These are phyloP conservation scores for Condylura cristata DNA, from an alignment of 2,113 vertebrate species.

Conservation along the genomic window DNA sequence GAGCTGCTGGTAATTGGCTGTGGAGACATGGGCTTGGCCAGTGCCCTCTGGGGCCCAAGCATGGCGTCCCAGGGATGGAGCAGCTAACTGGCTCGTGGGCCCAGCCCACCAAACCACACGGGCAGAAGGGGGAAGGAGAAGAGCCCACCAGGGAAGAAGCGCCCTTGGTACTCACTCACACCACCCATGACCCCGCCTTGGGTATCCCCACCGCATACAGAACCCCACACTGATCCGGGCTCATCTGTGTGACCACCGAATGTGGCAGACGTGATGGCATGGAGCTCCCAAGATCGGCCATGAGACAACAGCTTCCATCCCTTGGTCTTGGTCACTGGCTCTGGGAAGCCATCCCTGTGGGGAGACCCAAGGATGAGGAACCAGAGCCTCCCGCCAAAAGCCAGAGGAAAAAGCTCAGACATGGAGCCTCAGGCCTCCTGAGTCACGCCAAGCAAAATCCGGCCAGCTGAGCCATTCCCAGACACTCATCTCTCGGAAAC, in stretches of 20 bases:
- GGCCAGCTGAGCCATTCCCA: not conserved
- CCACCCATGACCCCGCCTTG: not conserved
- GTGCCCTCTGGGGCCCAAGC: not conserved
- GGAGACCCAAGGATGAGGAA: not conserved
- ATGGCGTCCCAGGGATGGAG: not conserved
- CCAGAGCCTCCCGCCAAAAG: not conserved
- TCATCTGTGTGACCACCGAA: not conserved
- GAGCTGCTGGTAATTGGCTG: not conserved
- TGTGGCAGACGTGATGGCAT: fast-evolving
- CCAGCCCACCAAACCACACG: not conserved
- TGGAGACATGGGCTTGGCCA: not conserved
- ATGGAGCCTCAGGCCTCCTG: too few relatives aligned
- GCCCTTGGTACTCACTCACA: too few relatives aligned
- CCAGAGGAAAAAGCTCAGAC: too few relatives aligned
- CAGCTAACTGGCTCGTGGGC: not conserved
- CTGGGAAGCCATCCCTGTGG: not conserved
- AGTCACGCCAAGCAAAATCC: not conserved
- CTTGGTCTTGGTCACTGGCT: not conserved
- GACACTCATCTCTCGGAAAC: not conserved
- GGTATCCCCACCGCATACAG: fast-evolving
- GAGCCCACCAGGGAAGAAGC: too few relatives aligned
- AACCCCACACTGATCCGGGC: not conserved
- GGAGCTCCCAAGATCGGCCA: not conserved
- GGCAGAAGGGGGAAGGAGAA: not conserved
- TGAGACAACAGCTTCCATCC: not conserved